Percentiles rank a stretch among this genome's conserved stretches.
Evolutionary conservation across 2,888 invertebrate genomes (phyloP).

Genomic region (Oegoconia quadripuncta): DNA sequence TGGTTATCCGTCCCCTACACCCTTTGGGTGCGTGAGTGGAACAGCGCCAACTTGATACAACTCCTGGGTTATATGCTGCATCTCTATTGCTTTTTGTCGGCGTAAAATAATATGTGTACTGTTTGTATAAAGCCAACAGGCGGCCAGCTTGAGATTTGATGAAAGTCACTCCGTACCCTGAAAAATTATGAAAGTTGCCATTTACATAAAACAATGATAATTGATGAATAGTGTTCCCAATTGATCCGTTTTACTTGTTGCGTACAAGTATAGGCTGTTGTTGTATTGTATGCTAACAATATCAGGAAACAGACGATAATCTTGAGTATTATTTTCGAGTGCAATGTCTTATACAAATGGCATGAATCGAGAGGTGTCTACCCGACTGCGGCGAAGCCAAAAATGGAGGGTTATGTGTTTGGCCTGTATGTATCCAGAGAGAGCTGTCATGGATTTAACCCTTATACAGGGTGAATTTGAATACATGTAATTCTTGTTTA

Average conservation of each 20-base stretch:
- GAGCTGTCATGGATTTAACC: too few species aligned
- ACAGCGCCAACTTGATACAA: slow-evolving; percentile 5
- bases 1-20: slow-evolving; percentile 5
- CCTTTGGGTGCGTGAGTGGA: slow-evolving; percentile 13
- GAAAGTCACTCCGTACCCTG: background rate
- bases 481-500: too few species aligned
- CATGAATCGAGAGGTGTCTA: too few species aligned
- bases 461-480: too few species aligned
- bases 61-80: background rate
- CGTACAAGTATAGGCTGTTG: background rate
- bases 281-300: too few species aligned
- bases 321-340: too few species aligned
- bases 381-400: too few species aligned
- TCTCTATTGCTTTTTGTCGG: slow-evolving; percentile 3
- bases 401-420: too few species aligned
- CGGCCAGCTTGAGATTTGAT: slow-evolving; percentile 4
- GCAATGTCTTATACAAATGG: too few species aligned
- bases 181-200: background rate
- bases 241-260: background rate
- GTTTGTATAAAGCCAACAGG: slow-evolving; percentile 5
- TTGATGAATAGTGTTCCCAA: too few species aligned
- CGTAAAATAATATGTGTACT: slow-evolving; percentile 13
- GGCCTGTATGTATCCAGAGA: too few species aligned
- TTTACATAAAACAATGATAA: background rate
- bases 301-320: too few species aligned